Evolutionary conservation across 1,140 invertebrate genomes (phyloP), one percentile per base, ranked within the genome.

Genomic region (Laodelphax striatellus): DNA sequence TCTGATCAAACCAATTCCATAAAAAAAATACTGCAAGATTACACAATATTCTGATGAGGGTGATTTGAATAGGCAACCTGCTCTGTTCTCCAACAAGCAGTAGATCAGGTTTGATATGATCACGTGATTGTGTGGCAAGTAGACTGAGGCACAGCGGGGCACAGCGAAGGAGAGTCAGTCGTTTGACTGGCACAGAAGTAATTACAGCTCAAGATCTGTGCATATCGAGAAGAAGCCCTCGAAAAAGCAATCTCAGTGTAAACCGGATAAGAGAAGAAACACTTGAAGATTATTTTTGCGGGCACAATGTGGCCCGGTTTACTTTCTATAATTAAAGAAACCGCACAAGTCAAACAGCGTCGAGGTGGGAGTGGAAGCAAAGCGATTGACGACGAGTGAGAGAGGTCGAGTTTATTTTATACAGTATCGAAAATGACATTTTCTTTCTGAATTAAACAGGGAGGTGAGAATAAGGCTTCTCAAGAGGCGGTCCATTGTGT

Each of bases 391-490:
- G 46, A 19, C n/a, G 43, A 46, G 43, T n/a, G 19, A 46, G n/a
- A n/a, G 19, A 50, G 46, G 21, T 50, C 16, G 21, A 50, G 46
- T 50, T 50, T 50, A 50, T 50, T 50, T 50, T 50, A 50, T 50
- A 50, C 16, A 50, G 46, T 50, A 50, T 50, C 46, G 46, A 50
- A 50, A 50, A 50, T 50, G 46, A 19, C 46, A 50, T 50, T 50
- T 50, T 50, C 46, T 50, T 50, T 50, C 46, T 50, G 46, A 50
- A 50, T 50, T 50, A 50, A 50, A 50, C 21, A 50, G 46, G 46
- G 46, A 50, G 46, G 46, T 50, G 46, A 50, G 46, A 50, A 50
- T 50, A 50, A 50, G 46, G 46, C 46, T 50, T 50, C 46, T 50
- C 46, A 50, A 50, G 46, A 50, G 46, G 46, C 21, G 21, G 46